phyloP scores from a whole-genome alignment of 1,140 invertebrate genomes.

The Paracyclopina nana region DNA sequence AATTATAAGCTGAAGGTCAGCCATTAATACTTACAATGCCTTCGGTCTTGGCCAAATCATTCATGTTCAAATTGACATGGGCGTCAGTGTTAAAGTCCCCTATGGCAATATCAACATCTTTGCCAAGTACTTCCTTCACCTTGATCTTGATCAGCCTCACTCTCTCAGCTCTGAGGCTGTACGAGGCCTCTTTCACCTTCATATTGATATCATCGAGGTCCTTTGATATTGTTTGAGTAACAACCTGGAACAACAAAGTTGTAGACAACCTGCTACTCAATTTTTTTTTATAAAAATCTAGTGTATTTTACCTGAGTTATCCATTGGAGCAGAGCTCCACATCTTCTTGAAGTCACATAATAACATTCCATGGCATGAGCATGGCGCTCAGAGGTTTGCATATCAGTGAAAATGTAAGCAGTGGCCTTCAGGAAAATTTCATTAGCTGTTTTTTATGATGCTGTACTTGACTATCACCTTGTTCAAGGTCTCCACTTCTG shows the following conservation, averaged over 20 bases:
- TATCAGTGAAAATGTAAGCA: conserved; percentile 16
- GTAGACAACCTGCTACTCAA: not conserved
- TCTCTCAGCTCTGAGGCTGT: conserved; percentile 15
- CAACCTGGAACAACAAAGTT: conserved; percentile 15
- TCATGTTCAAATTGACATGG: conserved; percentile 1
- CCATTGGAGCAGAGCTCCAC: conserved; percentile 16
- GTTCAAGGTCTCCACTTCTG: conserved; percentile 33
- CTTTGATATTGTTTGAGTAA: conserved; percentile 15
- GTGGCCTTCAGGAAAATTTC: not conserved
- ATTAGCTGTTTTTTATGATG: too few relatives aligned
- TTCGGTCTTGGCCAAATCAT: not conserved
- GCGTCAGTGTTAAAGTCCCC: conserved; percentile 3
- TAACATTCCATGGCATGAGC: conserved; percentile 14
- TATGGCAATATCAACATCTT: conserved; percentile 8
- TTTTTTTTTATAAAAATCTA: not conserved
- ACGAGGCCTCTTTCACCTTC: conserved; percentile 16
- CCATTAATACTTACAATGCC: conserved; percentile 1
- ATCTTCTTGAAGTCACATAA: conserved; percentile 3
- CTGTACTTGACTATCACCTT: conserved; percentile 25
- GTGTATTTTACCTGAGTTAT: conserved; percentile 6
- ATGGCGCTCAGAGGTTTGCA: conserved; percentile 12
- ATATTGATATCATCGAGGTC: conserved; percentile 18
- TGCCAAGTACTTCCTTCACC: conserved; percentile 11
- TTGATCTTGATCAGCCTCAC: conserved; percentile 17
- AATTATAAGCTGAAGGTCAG: not conserved